Percentiles rank a stretch among this genome's conserved stretches.
phyloP scores from a whole-genome alignment of 2,113 vertebrate species.

The Pollimyrus isidori region DNA sequence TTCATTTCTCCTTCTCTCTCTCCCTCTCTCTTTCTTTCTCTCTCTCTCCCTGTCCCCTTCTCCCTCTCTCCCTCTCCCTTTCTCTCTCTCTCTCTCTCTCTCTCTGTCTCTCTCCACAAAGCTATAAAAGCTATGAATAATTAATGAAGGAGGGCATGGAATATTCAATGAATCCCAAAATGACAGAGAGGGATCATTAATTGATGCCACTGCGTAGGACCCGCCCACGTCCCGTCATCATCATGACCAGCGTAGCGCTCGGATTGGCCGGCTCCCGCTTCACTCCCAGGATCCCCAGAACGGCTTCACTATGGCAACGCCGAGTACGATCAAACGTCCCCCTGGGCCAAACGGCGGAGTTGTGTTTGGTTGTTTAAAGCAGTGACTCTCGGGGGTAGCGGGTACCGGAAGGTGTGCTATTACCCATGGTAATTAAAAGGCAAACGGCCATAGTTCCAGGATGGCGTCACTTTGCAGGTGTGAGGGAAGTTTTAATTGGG shows the following conservation, averaged over 20 bases:
- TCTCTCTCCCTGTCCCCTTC: neutral
- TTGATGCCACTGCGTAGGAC: too few species aligned
- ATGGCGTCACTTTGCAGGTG: slow-evolving; percentile 30
- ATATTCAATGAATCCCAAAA: neutral
- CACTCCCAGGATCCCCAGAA: too few species aligned
- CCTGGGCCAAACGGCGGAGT: neutral
- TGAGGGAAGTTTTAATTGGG: slow-evolving; percentile 37
- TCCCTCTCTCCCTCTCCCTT: neutral
- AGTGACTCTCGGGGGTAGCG: neutral
- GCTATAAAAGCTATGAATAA: slow-evolving; percentile 3
- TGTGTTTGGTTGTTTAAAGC: neutral
- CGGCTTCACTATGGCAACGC: neutral
- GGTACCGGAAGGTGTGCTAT: neutral
- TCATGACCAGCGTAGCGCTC: neutral
- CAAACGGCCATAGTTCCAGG: slow-evolving; percentile 15
- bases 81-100: neutral
- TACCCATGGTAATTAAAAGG: slow-evolving; percentile 25
- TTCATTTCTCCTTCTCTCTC: neutral
- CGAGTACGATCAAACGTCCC: neutral
- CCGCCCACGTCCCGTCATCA: neutral
- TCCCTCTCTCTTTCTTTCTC: neutral
- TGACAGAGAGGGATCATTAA: neutral
- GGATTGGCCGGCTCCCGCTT: neutral
- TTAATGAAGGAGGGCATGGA: neutral
- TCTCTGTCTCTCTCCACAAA: neutral